phyloP scores from a whole-genome alignment of 2,797 vertebrate genomes.

The Centroberyx gerrardi region DNA sequence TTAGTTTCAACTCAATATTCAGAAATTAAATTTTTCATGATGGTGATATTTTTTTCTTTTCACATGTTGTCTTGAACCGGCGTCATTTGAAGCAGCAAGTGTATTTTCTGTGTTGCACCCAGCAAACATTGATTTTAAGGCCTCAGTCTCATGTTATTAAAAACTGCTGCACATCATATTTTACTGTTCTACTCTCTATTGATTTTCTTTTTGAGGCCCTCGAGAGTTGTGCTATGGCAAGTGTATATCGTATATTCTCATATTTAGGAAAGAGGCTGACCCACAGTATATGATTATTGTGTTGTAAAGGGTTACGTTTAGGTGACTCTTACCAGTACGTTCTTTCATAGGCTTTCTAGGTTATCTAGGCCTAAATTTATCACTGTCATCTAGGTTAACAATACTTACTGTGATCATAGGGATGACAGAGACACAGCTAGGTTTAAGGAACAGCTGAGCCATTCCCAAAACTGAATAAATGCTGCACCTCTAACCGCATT shows the following conservation, averaged over 20 bases:
- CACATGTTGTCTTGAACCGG: constrained; percentile 8
- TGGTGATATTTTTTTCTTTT: constrained; percentile 2
- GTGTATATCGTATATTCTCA: constrained; percentile 33
- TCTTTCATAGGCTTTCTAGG: constrained; percentile 6
- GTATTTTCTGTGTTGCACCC: constrained; percentile 55
- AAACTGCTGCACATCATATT: constrained; percentile 69
- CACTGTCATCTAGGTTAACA: background rate
- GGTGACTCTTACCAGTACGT: background rate
- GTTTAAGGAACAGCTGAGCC: no score
- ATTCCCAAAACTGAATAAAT: no score
- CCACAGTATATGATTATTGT: constrained; percentile 9
- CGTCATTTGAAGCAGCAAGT: constrained; percentile 36
- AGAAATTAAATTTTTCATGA: constrained; percentile 8
- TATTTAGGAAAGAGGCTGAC: no score
- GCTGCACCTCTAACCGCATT: no score
- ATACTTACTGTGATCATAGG: background rate
- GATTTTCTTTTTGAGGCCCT: constrained; percentile 66
- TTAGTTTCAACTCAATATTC: constrained; percentile 5
- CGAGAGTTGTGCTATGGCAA: constrained; percentile 39
- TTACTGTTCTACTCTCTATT: constrained; percentile 43
- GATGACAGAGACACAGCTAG: no score
- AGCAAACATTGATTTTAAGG: constrained; percentile 73
- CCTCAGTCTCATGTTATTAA: constrained; percentile 65
- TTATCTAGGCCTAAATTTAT: constrained; percentile 10
- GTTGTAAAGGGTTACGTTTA: constrained; percentile 12